phyloP scores from a whole-genome alignment of 37 sponge, comb jelly and placozoan species.

The Diacarnus erythraeanus region DNA sequence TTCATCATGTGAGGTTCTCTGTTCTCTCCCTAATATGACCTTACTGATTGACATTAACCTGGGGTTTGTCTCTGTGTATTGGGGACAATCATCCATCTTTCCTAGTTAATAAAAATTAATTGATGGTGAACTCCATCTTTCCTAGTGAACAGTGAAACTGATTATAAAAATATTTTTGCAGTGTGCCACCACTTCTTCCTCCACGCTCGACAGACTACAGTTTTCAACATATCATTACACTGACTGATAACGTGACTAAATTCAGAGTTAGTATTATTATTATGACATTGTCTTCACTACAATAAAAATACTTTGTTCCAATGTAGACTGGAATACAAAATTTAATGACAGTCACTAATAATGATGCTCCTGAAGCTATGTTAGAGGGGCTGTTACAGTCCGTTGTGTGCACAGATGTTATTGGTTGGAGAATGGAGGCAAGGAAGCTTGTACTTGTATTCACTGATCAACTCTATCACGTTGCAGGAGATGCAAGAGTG shows the following conservation, averaged over 20 bases:
- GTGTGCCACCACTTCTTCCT: neutral
- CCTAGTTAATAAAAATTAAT: too few species aligned
- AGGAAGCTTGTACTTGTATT: constrained; percentile 72
- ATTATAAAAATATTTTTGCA: neutral
- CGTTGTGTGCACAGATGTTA: constrained; percentile 54
- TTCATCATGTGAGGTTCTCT: too few species aligned
- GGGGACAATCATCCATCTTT: too few species aligned
- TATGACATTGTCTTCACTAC: neutral
- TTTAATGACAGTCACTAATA: constrained; percentile 37
- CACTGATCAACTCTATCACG: constrained; percentile 84
- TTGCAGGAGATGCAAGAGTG: constrained; percentile 88
- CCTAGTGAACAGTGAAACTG: neutral
- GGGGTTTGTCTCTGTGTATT: too few species aligned
- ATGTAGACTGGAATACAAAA: neutral
- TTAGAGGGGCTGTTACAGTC: constrained; percentile 86
- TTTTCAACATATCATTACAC: constrained; percentile 33
- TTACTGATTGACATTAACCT: too few species aligned
- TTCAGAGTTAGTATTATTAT: constrained; percentile 24
- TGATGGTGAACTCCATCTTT: too few species aligned
- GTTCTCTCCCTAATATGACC: too few species aligned
- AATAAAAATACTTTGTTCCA: neutral
- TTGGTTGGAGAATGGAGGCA: constrained; percentile 86
- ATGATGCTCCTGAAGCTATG: constrained; percentile 82
- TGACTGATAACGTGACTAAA: constrained; percentile 20
- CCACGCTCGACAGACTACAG: constrained; percentile 17